Base-by-base conservation (phyloP, 1,140 invertebrate species). In the Drosophila ficusphila region DNA sequence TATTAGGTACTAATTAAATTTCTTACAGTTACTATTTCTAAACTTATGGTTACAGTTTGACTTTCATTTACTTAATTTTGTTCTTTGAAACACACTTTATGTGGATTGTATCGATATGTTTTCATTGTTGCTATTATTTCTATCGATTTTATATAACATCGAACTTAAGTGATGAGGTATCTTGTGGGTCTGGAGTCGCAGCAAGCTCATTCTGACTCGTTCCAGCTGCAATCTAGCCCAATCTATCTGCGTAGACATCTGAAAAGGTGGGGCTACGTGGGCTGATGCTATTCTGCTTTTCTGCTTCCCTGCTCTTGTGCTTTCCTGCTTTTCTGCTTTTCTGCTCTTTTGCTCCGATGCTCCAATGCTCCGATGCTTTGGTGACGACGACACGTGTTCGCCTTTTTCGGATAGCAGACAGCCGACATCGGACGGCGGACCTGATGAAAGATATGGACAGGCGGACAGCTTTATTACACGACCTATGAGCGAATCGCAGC, bases 371-470 rank as follows among this genome's bases (percentile, higher is more conserved):
- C 38, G 75, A 44, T 86, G 78, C 78, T 62, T 49, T 53, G 61
- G 67, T 76, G 78, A 58, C 68, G 79, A 76, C 64, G 64, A 89
- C 85, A 83, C 78, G 85, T 89, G 83, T 89, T 77, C 71, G 68
- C 76, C 60, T 67, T 51, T 47, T 67, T 67, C 16, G 62, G 46
- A 23, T 23, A 44, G 29, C 61, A 29, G 39, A 27, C 29, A 76
- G 73, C 79, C 68, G 67, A 57, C 48, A 46, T 33, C 57, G 56
- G 54, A 72, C 42, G n/a, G 3, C n/a, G 56, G 52, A 51, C 14
- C 6, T 12, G 19, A 19, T 33, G 48, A 51, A 21, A 34, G 48
- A 51, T 21, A 51, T 34, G 14, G 48, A 34, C 7, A 51, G 48
- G 33, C 48, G 21, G 64, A 68, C 64, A 27, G 64, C 64, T 68